Conservation (phyloP, 2,797 vertebrate species). For the Yasuhikotakia modesta region DNA sequence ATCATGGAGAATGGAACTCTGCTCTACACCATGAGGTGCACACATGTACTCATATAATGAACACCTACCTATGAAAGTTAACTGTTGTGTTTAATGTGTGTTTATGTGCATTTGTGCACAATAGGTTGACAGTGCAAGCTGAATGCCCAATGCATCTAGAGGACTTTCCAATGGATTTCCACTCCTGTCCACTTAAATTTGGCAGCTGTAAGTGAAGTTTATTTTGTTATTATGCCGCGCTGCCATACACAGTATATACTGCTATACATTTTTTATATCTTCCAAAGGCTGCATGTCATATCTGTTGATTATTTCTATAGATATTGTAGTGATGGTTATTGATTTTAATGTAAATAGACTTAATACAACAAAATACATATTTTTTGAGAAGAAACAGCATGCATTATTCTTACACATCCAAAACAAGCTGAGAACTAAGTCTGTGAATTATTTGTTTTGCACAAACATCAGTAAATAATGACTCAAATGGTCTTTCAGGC, state of each 20-base stretch:
- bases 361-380: no score
- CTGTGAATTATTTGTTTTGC: not conserved
- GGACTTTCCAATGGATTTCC: conserved; percentile 95
- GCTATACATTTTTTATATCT: no score
- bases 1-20: conserved; percentile 81
- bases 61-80: no score
- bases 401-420: no score
- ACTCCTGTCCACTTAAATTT: conserved; percentile 94
- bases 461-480: not conserved
- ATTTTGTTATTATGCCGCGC: not conserved
- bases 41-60: not conserved
- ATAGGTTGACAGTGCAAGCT: conserved; percentile 91
- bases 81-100: not conserved
- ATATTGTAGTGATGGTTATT: no score
- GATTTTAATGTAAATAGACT: no score
- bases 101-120: conserved; percentile 17
- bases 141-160: conserved; percentile 97
- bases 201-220: conserved; percentile 90
- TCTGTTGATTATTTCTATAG: no score
- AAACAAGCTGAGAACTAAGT: not conserved
- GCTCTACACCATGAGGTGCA: conserved; percentile 75
- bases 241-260: no score
- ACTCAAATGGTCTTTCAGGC: no score
- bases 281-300: no score
- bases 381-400: no score